Base-by-base conservation (phyloP, 2,888 invertebrate genomes). In the Herminia tarsipennalis region DNA sequence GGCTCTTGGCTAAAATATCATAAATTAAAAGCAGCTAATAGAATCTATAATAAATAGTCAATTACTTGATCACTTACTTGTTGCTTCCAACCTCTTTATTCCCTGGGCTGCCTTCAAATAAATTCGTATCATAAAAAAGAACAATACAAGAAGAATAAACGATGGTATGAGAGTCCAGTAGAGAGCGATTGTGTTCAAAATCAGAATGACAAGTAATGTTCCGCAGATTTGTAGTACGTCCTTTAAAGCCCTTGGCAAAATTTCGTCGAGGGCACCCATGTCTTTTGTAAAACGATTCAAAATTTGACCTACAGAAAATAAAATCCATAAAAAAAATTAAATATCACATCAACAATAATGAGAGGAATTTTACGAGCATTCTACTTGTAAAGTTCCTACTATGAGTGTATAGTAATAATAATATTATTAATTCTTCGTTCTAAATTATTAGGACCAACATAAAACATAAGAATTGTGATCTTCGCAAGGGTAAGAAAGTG, bases 251-350 rank as follows among this genome's bases (percentile, higher is more conserved):
- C 94, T 94, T 0, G 96, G 96, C 27, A 96, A 76, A 33, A 95
- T 85, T 71, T 97, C 96, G 71, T 97, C 96, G 45, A 96, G 92
- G 0, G 95, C 93, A 0, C n/a, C n/a, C n/a, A n/a, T n/a, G n/a
- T n/a, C n/a, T n/a, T n/a, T n/a, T n/a, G n/a, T n/a, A n/a, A n/a
- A n/a, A n/a, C n/a, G n/a, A n/a, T n/a, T n/a, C n/a, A n/a, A n/a
- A n/a, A n/a, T n/a, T n/a, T n/a, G n/a, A 18, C 96, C 95, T 91
- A 66, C 24, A 73, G 76, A 40, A 21, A 44, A 46, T 12, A 10
- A 12, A 10, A 16, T n/a, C n/a, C n/a, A n/a, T n/a, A n/a, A n/a
- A n/a, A n/a, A 30, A 17, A 29, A 8, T 1, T 5, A 10, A 28
- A 16, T 5, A 6, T 13, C 13, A 5, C 1, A 6, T n/a, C 1